phyloP scores from a whole-genome alignment of 2,888 invertebrate genomes.

The Xanthorhoe spadicearia region DNA sequence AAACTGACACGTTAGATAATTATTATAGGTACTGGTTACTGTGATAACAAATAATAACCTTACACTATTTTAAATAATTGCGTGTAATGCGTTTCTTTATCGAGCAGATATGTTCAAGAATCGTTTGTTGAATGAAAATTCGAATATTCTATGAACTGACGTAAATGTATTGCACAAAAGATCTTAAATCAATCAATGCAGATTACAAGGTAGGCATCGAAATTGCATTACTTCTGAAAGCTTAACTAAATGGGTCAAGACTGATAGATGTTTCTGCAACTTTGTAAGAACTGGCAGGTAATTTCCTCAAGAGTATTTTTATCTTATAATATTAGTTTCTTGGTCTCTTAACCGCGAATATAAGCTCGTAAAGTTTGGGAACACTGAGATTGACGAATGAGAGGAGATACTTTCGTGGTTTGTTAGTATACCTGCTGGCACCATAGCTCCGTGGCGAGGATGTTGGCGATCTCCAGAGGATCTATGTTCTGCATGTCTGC shows the following conservation, averaged over 20 bases:
- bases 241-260: conserved; percentile 32
- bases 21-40: conserved; percentile 8
- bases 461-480: conserved; percentile 93
- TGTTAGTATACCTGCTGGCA: conserved; percentile 89
- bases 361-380: neutral
- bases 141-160: neutral
- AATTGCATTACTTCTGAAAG: conserved; percentile 21
- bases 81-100: neutral
- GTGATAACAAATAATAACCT: conserved; percentile 5
- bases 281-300: conserved; percentile 25
- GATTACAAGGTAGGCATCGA: conserved; percentile 13
- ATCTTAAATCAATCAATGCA: conserved; percentile 21
- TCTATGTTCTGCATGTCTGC: conserved; percentile 87
- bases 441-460: conserved; percentile 93
- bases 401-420: conserved; percentile 7
- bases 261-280: conserved; percentile 28
- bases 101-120: neutral
- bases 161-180: neutral
- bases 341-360: neutral
- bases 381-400: neutral
- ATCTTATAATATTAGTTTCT: conserved; percentile 3
- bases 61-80: neutral
- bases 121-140: neutral
- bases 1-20: conserved; percentile 41
- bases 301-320: conserved; percentile 20